Evolutionary conservation across 2,113 vertebrate genomes (phyloP).

Genomic region (Menidia beryllina): DNA sequence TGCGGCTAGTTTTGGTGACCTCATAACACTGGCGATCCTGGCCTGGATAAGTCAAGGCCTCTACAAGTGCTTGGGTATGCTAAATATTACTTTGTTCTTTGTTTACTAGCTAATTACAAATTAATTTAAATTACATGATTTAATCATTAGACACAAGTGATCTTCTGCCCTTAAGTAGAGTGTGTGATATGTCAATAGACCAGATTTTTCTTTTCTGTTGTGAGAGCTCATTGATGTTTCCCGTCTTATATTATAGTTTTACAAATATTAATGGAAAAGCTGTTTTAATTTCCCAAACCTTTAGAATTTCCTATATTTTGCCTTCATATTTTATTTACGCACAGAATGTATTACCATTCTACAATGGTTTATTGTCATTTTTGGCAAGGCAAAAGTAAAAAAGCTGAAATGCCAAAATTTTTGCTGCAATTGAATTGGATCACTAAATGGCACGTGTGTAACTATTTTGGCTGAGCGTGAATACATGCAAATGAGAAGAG

Average conservation of each 20-base stretch:
- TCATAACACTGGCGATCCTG: conserved; percentile 95
- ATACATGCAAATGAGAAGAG: not conserved
- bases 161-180: too few species aligned
- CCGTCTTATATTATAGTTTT: not conserved
- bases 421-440: too few species aligned
- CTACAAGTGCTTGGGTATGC: conserved; percentile 91
- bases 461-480: not conserved
- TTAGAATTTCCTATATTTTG: too few species aligned
- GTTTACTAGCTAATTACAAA: not conserved
- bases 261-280: too few species aligned
- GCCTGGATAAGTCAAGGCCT: conserved; percentile 98
- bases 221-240: not conserved
- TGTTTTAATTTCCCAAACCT: too few species aligned
- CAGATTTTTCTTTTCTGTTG: too few species aligned
- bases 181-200: too few species aligned
- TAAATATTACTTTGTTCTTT: not conserved
- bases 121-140: not conserved
- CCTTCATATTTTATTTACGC: too few species aligned
- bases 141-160: not conserved
- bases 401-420: not conserved
- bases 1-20: conserved; percentile 96
- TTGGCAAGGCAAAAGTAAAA: not conserved
- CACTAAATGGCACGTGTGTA: too few species aligned
- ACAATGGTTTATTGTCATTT: not conserved
- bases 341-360: too few species aligned